Evolutionary conservation across 2,888 invertebrate genomes (phyloP), one percentile per base, ranked within the genome.

Genomic region (Hyposoter dolosus): DNA sequence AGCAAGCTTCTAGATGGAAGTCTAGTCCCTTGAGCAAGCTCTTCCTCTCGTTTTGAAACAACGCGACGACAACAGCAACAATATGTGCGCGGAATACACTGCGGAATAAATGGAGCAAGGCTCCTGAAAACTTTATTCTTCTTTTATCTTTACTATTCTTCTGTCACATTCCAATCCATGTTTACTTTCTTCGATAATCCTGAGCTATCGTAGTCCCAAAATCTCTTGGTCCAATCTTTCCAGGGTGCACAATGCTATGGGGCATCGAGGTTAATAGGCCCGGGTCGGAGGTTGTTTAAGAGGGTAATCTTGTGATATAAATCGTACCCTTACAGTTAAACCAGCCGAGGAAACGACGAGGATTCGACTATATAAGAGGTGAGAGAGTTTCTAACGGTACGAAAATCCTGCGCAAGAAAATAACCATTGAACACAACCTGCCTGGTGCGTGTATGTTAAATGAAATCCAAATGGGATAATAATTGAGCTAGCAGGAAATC

Each of bases 111-210:
- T 56, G 47, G 28, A 45, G 40, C 5, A 63, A 12, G 43, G 19
- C 40, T n/a, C 35, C 9, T 81, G 74, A 81, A 77, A 50, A 80
- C 79, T 53, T 75, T 50, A 63, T 69, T 83, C 50, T 68, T 79
- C 60, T 78, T 63, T 74, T 78, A 74, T 78, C 78, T 68, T 47
- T 17, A 3, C 23, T 17, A 28, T 63, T 47, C 40, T 43, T n/a
- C 45, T 60, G 53, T 69, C 40, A 19, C 74, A 79, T 83, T 79
- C 68, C 68, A 69, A 60, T 60, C 72, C 28, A 3, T 45, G 32
- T 60, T 53, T 40, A n/a, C 75, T 68, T 83, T 68, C 23, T 66
- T 66, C 56, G 17, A 60, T 82, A 69, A 82, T 82, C 69, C 69
- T 63, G 47, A 82, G 63, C 71, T 50, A 28, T 69, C 71, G 12